Percentiles rank a stretch among this genome's conserved stretches.
Evolutionary conservation across 2,888 invertebrate species (phyloP).

Genomic region (Heterodera filipjevi): DNA sequence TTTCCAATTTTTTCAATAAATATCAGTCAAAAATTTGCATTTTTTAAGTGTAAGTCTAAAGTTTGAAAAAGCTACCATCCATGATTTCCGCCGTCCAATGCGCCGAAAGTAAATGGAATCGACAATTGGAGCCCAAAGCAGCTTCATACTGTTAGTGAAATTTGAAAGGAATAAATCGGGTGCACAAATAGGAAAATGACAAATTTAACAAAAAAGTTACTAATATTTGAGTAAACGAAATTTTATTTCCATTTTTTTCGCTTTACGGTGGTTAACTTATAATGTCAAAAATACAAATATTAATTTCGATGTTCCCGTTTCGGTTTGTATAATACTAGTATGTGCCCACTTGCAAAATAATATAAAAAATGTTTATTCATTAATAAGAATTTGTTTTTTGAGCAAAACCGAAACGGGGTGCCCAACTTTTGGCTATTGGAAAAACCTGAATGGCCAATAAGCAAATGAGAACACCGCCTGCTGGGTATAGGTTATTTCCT

Average conservation of each 20-base stretch:
- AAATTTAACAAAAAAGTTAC: too few relatives aligned
- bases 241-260: too few relatives aligned
- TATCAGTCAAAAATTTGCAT: neutral
- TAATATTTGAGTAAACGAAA: too few relatives aligned
- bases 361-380: too few relatives aligned
- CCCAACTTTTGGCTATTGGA: too few relatives aligned
- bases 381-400: too few relatives aligned
- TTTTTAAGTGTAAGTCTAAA: neutral
- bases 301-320: slow-evolving; percentile 8
- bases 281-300: too few relatives aligned
- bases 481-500: slow-evolving; percentile 88
- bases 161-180: neutral
- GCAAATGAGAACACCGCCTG: slow-evolving; percentile 74
- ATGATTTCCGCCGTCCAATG: slow-evolving; percentile 86
- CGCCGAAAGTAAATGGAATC: slow-evolving; percentile 82
- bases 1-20: too few relatives aligned
- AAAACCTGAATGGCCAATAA: slow-evolving; percentile 74
- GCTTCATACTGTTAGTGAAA: slow-evolving; percentile 77
- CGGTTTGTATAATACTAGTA: too few relatives aligned
- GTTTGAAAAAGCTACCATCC: slow-evolving; percentile 69
- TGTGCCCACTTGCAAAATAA: too few relatives aligned
- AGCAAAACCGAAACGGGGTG: too few relatives aligned
- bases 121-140: slow-evolving; percentile 97
- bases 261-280: too few relatives aligned
- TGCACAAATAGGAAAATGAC: neutral